Evolutionary conservation across 1,140 invertebrate genomes (phyloP), one percentile per base, ranked within the genome.

Genomic region (Zaprionus davidi): DNA sequence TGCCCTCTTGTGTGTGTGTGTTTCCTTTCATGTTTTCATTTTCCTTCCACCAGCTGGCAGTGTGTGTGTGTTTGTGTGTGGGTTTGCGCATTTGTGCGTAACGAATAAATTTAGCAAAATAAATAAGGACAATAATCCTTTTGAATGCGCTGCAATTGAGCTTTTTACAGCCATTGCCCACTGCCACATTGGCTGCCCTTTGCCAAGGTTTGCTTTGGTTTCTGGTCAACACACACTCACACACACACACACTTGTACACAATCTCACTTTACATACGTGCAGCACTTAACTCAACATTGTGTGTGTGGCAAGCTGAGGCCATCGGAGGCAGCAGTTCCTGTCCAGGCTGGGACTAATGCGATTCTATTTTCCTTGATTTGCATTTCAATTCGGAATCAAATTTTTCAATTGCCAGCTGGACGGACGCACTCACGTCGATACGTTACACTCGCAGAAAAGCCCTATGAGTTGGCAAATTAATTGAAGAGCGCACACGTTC

Each of bases 61-160:
- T 51, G 38, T 64, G n/a, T 62, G 36, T 59, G 13, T 24, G 34
- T 69, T 68, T 55, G 55, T 70, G 72, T 71, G 62, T 84, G 65
- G 74, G 71, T 77, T 83, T 90, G 85, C 73, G 70, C 85, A 90
- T 82, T 90, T 90, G 81, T 90, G 81, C 85, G 85, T 90, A 90
- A 90, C 86, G 86, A 90, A 90, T 90, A 90, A 90, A 90, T 90
- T 90, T 90, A 85, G 81, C 81, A 85, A 90, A 85, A 90, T 90
- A 90, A 90, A 90, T 90, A 90, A 85, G 85, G 82, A 90, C 86
- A 90, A 85, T 90, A 90, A 90, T 90, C 85, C 85, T 88, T 88
- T 90, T 90, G 76, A 90, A 90, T 90, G 81, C 82, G 90, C 85
- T 90, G 81, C 85, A 90, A 90, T 90, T 90, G 85, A 85, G 86